These are phyloP conservation scores for Rhagonycha fulva DNA, from an alignment of 2,888 invertebrate species.

Conservation along the genomic window DNA sequence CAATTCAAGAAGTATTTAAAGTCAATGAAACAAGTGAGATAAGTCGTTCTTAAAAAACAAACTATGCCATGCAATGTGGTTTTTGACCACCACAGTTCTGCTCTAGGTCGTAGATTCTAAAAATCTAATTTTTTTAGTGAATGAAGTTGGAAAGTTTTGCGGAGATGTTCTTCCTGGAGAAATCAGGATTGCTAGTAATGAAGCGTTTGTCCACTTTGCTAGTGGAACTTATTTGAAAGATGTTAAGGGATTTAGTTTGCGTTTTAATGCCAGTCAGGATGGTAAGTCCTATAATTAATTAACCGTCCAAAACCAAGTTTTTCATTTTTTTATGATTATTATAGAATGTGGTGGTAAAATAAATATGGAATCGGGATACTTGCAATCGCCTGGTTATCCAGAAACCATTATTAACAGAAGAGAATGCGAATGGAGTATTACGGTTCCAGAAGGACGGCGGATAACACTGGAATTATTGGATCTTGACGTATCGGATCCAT, in stretches of 20 bases:
- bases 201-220: conserved; percentile 59
- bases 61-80: too few relatives aligned
- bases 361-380: conserved; percentile 65
- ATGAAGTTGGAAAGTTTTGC: conserved; percentile 49
- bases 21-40: neutral
- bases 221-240: conserved; percentile 53
- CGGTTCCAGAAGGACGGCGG: conserved; percentile 64
- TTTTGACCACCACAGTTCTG: too few relatives aligned
- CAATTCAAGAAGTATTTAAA: neutral
- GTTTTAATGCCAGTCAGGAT: conserved; percentile 61
- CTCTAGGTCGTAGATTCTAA: neutral
- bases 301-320: neutral
- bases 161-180: conserved; percentile 52
- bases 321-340: neutral
- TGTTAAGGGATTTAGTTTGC: conserved; percentile 63
- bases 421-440: conserved; percentile 73
- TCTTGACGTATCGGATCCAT: conserved; percentile 55
- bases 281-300: conserved; percentile 44
- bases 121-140: conserved; percentile 30
- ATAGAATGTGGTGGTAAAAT: conserved; percentile 71
- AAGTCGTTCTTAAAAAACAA: too few relatives aligned
- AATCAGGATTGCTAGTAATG: conserved; percentile 57
- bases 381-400: conserved; percentile 77
- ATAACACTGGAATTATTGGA: conserved; percentile 68
- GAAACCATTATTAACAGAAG: conserved; percentile 49